These are phyloP conservation scores for Electrophaes corylata DNA, from an alignment of 2,888 invertebrate species.

Conservation along the genomic window DNA sequence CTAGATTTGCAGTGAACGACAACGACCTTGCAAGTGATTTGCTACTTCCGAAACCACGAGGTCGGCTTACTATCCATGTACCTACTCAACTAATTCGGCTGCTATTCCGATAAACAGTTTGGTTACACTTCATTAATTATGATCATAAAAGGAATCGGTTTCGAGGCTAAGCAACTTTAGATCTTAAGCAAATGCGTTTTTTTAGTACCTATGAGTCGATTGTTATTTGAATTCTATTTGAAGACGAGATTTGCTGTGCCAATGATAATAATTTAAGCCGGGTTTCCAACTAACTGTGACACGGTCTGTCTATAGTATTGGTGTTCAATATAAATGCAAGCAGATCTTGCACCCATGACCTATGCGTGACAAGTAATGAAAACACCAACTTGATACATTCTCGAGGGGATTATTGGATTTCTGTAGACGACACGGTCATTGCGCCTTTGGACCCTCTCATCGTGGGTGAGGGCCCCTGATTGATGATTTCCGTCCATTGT, in stretches of 20 bases:
- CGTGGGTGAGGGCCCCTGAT: constrained; percentile 69
- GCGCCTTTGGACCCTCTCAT: constrained; percentile 55
- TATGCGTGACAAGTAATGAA: constrained; percentile 44
- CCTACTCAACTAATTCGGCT: constrained; percentile 36
- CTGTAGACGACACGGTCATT: constrained; percentile 52
- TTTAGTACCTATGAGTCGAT: neutral
- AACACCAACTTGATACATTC: constrained; percentile 49
- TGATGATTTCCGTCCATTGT: constrained; percentile 76
- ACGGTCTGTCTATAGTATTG: neutral
- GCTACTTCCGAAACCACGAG: constrained; percentile 68
- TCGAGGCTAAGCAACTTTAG: constrained; percentile 13
- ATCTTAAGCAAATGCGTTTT: constrained; percentile 3
- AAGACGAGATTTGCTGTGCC: neutral
- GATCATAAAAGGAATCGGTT: constrained; percentile 32
- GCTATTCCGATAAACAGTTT: constrained; percentile 33
- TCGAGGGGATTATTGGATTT: constrained; percentile 51
- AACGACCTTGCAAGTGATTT: constrained; percentile 66
- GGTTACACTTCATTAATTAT: constrained; percentile 35
- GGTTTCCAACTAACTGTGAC: neutral
- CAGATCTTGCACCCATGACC: constrained; percentile 37
- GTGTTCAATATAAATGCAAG: neutral
- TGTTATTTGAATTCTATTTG: neutral
- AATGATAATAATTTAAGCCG: neutral
- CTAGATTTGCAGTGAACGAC: constrained; percentile 42
- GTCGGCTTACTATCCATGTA: constrained; percentile 51